phyloP scores from a whole-genome alignment of 2,797 vertebrate genomes.

The Gallirallus australis region DNA sequence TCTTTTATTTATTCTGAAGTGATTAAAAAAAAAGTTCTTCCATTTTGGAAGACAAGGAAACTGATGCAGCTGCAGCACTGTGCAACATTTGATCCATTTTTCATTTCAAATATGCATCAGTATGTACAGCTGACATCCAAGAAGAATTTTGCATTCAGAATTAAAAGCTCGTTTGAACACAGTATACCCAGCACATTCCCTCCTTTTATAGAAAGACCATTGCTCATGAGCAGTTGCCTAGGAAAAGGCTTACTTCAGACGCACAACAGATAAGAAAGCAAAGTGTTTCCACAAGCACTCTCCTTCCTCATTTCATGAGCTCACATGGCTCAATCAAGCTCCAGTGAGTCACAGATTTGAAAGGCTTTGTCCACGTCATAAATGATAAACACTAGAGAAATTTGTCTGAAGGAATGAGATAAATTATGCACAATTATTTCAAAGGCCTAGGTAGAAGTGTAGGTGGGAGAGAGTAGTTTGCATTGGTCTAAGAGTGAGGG shows the following conservation, averaged over 20 bases:
- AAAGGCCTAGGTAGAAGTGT: neutral
- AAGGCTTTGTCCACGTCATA: neutral
- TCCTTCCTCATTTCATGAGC: neutral
- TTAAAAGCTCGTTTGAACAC: constrained; percentile 4
- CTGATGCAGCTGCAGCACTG: neutral
- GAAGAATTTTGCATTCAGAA: neutral
- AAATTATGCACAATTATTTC: neutral
- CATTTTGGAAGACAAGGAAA: neutral
- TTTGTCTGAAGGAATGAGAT: neutral
- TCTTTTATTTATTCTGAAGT: neutral
- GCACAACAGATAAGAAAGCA: neutral
- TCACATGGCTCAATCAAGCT: neutral
- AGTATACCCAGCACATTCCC: neutral
- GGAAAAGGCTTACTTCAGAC: neutral
- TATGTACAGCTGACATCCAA: neutral
- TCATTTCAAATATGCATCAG: neutral
- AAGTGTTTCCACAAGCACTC: neutral
- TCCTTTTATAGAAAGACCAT: neutral
- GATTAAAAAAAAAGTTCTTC: neutral
- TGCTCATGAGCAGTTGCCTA: neutral
- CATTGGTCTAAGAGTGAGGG: neutral
- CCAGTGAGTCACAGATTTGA: neutral
- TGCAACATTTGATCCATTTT: neutral
- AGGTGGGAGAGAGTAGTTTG: neutral
- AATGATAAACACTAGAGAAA: neutral